These are phyloP conservation scores for Hoplodrina ambigua DNA, from an alignment of 2,888 invertebrate genomes.

Conservation along the genomic window DNA sequence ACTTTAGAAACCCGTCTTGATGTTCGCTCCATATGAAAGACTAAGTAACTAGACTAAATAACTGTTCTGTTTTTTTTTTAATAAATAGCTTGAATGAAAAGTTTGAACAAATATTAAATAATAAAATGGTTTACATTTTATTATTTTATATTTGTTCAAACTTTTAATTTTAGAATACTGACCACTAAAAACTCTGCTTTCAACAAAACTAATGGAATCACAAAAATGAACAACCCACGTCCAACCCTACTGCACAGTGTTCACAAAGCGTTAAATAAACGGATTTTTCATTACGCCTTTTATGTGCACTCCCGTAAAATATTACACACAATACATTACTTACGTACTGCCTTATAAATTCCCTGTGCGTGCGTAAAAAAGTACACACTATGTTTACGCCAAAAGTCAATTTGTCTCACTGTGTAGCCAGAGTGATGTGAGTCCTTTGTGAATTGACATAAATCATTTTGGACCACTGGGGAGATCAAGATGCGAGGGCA, in stretches of 20 bases:
- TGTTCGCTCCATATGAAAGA: too few species aligned
- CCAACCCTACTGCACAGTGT: conserved; percentile 16
- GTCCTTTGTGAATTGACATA: conserved; percentile 61
- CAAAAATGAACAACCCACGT: not conserved
- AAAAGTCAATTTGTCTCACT: conserved; percentile 70
- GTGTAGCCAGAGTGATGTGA: conserved; percentile 61
- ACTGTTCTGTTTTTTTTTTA: too few species aligned
- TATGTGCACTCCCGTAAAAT: conserved; percentile 55
- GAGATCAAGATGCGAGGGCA: conserved; percentile 45
- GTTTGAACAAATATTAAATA: too few species aligned
- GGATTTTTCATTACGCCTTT: conserved; percentile 52
- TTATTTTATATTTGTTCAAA: too few species aligned
- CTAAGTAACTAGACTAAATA: too few species aligned
- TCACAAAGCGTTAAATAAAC: conserved; percentile 47
- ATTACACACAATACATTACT: conserved; percentile 56
- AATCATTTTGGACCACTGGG: conserved; percentile 60
- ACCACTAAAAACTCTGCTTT: too few species aligned
- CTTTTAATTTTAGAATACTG: too few species aligned
- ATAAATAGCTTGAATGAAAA: too few species aligned
- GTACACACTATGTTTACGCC: conserved; percentile 67
- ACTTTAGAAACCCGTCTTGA: too few species aligned
- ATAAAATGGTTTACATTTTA: too few species aligned
- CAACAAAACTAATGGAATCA: too few species aligned
- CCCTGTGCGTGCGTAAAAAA: conserved; percentile 65
- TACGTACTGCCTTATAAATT: conserved; percentile 61